Percentiles rank a stretch among this genome's conserved stretches.
phyloP scores from a whole-genome alignment of 2,113 vertebrate genomes.

The Passer montanus region DNA sequence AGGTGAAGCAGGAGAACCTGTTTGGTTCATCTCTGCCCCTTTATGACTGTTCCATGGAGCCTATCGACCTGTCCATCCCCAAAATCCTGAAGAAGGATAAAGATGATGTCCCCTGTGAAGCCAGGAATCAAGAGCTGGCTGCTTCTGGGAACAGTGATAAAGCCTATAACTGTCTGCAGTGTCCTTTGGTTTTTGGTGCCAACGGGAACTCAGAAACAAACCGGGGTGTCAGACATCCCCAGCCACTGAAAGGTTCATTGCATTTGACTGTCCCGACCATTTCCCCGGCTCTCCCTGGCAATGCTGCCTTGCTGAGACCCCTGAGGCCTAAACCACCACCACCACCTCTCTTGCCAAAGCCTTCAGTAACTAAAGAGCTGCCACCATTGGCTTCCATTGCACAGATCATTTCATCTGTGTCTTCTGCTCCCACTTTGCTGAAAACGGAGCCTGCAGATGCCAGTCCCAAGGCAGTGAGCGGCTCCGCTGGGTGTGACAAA shows the following conservation, averaged over 20 bases:
- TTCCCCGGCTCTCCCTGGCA: slow-evolving; percentile 73
- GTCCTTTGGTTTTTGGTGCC: slow-evolving; percentile 56
- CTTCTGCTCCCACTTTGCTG: slow-evolving; percentile 86
- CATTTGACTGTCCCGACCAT: slow-evolving; percentile 81
- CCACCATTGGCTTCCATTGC: slow-evolving; percentile 94
- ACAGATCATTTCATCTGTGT: slow-evolving; percentile 97
- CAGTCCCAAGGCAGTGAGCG: background rate
- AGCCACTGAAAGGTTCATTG: slow-evolving; percentile 76
- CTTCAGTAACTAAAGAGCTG: slow-evolving; percentile 82
- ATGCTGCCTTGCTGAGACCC: slow-evolving; percentile 71
- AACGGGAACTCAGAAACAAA: slow-evolving; percentile 71
- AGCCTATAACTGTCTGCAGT: slow-evolving; percentile 55
- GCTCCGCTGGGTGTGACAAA: slow-evolving; percentile 44
- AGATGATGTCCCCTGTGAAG: slow-evolving; percentile 56
- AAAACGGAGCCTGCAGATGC: slow-evolving; percentile 76
- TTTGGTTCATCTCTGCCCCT: slow-evolving; percentile 64
- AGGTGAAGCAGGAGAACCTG: slow-evolving; percentile 82
- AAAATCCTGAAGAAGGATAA: slow-evolving; percentile 79
- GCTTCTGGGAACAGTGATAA: slow-evolving; percentile 42
- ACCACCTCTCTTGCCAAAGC: slow-evolving; percentile 91
- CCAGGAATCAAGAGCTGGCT: slow-evolving; percentile 74
- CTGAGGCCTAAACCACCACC: slow-evolving; percentile 84
- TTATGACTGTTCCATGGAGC: slow-evolving; percentile 84
- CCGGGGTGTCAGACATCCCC: slow-evolving; percentile 48
- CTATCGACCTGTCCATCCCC: slow-evolving; percentile 94